Evolutionary conservation across 2,888 invertebrate species (phyloP).

Genomic region (Polydesmus complanatus): DNA sequence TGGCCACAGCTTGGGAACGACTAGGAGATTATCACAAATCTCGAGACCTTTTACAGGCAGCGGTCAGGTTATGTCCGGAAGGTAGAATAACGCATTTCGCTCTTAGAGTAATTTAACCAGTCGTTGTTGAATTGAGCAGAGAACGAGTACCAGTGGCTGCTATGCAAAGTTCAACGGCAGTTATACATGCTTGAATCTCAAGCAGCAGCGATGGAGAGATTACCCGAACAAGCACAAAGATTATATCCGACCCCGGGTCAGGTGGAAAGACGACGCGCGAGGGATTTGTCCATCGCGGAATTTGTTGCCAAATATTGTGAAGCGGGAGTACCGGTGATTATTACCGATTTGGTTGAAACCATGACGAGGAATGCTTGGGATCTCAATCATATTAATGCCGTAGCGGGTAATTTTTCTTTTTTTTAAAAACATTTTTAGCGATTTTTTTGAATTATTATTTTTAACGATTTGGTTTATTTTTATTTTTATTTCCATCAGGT

Average conservation of each 20-base stretch:
- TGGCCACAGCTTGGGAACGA: constrained; percentile 13
- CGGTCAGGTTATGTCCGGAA: constrained; percentile 10
- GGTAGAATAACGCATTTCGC: too few species aligned
- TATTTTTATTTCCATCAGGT: neutral
- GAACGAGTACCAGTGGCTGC: constrained; percentile 11
- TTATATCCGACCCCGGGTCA: constrained; percentile 10
- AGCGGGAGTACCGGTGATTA: constrained; percentile 10
- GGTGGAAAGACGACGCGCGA: constrained; percentile 6
- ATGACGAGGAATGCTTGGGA: constrained; percentile 13
- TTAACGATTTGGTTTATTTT: neutral
- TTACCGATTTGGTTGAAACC: constrained; percentile 12
- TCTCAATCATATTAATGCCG: constrained; percentile 12
- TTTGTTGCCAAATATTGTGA: constrained; percentile 11
- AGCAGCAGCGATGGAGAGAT: constrained; percentile 12
- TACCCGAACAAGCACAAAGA: constrained; percentile 10
- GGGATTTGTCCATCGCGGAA: constrained; percentile 8
- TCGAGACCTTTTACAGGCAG: constrained; percentile 4
- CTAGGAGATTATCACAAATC: constrained; percentile 13
- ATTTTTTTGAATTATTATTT: neutral
- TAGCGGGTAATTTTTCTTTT: constrained; percentile 6
- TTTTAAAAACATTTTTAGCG: neutral
- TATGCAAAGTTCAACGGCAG: constrained; percentile 10
- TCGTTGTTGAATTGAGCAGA: constrained; percentile 4
- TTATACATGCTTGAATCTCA: constrained; percentile 12
- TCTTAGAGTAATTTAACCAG: too few species aligned